A percentile compares a stretch with the other conserved stretches of the same genome.
These are phyloP conservation scores for Rana temporaria DNA, from an alignment of 2,113 vertebrate genomes.

Conservation along the genomic window DNA sequence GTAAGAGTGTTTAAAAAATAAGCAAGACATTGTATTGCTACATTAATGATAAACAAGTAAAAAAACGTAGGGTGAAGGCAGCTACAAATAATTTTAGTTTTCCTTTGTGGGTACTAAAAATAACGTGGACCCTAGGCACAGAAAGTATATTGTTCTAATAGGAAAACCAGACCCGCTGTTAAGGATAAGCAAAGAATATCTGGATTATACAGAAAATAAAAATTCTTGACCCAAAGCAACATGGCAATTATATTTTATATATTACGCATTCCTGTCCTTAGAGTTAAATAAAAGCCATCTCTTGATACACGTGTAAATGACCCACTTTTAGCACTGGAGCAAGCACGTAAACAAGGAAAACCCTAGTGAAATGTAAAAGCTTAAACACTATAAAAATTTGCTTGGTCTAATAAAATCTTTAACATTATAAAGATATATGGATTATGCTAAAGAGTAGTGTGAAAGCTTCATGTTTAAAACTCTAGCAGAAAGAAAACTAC, in stretches of 20 bases:
- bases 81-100: no score
- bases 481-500: background rate
- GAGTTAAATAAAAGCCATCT: background rate
- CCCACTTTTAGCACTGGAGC: background rate
- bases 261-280: conserved; percentile 4
- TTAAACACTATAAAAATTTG: conserved; percentile 17
- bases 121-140: no score
- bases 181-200: background rate
- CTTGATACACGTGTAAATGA: background rate
- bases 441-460: conserved; percentile 30
- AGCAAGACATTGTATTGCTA: no score
- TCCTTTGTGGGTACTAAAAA: no score
- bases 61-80: no score
- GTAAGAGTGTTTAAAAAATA: no score
- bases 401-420: conserved; percentile 16
- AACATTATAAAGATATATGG: conserved; percentile 22
- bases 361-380: conserved; percentile 3
- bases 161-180: no score
- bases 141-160: no score
- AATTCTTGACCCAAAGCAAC: background rate
- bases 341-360: background rate
- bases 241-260: background rate
- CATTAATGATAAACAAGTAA: no score
- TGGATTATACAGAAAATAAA: background rate
- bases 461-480: background rate